Conservation (phyloP, 2,113 vertebrate genomes). For the Eleginops maclovinus region DNA sequence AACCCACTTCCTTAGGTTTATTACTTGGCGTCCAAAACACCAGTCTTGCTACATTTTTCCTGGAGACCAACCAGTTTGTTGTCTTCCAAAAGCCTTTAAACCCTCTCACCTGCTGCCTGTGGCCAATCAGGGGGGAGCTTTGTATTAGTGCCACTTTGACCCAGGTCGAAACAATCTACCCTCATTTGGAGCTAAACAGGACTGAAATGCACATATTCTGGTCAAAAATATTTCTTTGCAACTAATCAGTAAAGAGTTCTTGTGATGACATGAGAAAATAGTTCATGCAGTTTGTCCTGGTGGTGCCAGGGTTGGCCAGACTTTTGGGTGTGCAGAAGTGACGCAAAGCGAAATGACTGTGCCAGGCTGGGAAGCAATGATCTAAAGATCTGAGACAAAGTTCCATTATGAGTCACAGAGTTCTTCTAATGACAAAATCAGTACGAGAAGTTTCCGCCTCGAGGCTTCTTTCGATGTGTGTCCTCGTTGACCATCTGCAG, state of each 20-base stretch:
- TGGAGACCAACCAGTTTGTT: background rate
- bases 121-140: background rate
- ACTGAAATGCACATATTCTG: background rate
- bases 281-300: no score
- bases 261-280: no score
- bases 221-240: background rate
- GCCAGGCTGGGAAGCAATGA: background rate
- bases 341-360: background rate
- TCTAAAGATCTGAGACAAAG: slow-evolving; percentile 4
- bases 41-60: no score
- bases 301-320: background rate
- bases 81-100: background rate
- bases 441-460: slow-evolving; percentile 5
- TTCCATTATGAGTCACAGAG: slow-evolving; percentile 5
- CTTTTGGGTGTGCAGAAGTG: background rate
- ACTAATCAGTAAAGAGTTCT: no score
- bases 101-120: background rate
- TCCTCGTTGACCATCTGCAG: slow-evolving; percentile 60
- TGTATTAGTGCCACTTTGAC: background rate
- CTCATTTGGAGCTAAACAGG: background rate
- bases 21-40: background rate
- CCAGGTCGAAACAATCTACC: background rate
- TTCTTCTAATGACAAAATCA: slow-evolving; percentile 10
- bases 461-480: background rate
- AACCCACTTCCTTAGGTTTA: no score